phyloP scores from a whole-genome alignment of 2,113 vertebrate genomes.

The Perccottus glenii region DNA sequence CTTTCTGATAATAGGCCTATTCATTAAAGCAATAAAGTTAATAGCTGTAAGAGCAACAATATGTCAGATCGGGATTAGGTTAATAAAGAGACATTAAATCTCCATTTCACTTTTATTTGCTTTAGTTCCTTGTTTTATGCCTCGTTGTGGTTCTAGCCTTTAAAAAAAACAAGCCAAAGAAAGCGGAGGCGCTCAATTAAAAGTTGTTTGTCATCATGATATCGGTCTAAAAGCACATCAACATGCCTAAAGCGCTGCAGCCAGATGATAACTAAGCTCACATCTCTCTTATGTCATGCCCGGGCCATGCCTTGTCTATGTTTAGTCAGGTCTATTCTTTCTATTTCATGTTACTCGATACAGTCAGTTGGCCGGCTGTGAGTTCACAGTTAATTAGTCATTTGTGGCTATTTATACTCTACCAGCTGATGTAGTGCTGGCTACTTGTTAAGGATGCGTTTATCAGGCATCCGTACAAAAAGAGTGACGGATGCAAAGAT shows the following conservation, averaged over 20 bases:
- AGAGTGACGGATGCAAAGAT: slow-evolving; percentile 11
- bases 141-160: neutral
- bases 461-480: slow-evolving; percentile 35
- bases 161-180: too few relatives aligned
- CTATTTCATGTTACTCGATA: slow-evolving; percentile 61
- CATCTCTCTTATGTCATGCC: neutral
- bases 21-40: neutral
- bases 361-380: slow-evolving; percentile 41
- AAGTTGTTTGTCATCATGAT: slow-evolving; percentile 10
- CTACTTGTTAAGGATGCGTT: slow-evolving; percentile 61
- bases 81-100: slow-evolving; percentile 9
- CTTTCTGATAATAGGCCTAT: neutral
- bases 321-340: slow-evolving; percentile 66
- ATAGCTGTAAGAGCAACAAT: neutral
- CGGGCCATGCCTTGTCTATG: slow-evolving; percentile 37
- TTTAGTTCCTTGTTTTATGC: neutral
- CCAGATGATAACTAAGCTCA: slow-evolving; percentile 36
- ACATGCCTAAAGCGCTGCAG: slow-evolving; percentile 16
- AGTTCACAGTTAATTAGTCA: slow-evolving; percentile 67
- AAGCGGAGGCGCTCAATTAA: neutral
- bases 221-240: slow-evolving; percentile 10
- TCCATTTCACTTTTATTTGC: slow-evolving; percentile 7
- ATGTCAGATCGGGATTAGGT: slow-evolving; percentile 6
- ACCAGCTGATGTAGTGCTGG: slow-evolving; percentile 62
- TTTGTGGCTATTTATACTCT: slow-evolving; percentile 64